These are phyloP conservation scores for Yponomeuta malinellus DNA, from an alignment of 2,888 invertebrate genomes.

Conservation along the genomic window DNA sequence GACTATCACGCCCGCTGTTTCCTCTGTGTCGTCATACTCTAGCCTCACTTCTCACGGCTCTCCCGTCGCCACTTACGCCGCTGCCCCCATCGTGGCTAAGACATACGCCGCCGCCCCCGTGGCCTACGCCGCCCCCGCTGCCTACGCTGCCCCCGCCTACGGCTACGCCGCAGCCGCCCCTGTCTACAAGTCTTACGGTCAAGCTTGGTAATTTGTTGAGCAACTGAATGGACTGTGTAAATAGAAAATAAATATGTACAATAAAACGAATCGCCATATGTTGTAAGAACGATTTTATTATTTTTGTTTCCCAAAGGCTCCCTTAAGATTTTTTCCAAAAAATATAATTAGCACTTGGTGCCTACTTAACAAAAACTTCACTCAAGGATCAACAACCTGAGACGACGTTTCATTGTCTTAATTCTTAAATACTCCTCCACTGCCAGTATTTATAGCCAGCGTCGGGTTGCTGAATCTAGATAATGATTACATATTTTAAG, in stretches of 20 bases:
- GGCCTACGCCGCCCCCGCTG: conserved; percentile 18
- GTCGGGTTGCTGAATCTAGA: too few species aligned
- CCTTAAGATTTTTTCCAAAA: neutral
- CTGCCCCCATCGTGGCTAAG: conserved; percentile 52
- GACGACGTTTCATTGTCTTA: neutral
- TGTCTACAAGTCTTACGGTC: conserved; percentile 24
- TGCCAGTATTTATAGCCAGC: too few species aligned
- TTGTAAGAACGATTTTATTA: neutral
- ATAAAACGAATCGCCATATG: neutral
- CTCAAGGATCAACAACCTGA: neutral
- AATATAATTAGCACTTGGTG: too few species aligned
- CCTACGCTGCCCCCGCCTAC: conserved; percentile 18
- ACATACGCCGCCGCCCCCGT: conserved; percentile 21
- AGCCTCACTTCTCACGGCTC: conserved; percentile 44
- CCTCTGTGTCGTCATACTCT: conserved; percentile 42
- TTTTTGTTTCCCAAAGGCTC: neutral
- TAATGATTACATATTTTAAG: too few species aligned
- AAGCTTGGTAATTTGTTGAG: conserved; percentile 13
- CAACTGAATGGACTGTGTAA: conserved; percentile 3
- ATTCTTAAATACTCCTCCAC: too few species aligned
- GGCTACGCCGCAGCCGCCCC: conserved; percentile 27
- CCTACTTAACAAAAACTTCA: neutral
- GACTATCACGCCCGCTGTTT: conserved; percentile 27
- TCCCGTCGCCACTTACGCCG: conserved; percentile 50
- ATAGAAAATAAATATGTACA: conserved; percentile 4